Conservation (phyloP, 2,797 vertebrate species). For the Rhabdomys pumilio region DNA sequence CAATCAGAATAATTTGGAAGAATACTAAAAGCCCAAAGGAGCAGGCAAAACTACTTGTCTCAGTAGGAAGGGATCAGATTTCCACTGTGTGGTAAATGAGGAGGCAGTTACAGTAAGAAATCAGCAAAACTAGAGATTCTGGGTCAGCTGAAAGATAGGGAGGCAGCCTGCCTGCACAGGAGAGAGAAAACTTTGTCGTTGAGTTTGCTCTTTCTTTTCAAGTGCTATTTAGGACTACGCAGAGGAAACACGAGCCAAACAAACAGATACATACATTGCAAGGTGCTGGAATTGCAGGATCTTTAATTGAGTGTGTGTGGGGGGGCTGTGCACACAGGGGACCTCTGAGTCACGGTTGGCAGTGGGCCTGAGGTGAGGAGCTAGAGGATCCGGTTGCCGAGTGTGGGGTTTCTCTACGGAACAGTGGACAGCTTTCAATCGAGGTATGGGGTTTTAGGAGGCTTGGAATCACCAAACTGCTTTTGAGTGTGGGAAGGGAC, state of each 20-base stretch:
- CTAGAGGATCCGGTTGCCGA: not conserved
- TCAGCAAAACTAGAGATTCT: constrained; percentile 85
- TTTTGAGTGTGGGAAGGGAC: not conserved
- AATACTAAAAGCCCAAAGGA: constrained; percentile 88
- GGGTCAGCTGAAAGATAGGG: constrained; percentile 77
- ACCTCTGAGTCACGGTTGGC: not conserved
- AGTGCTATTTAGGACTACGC: constrained; percentile 61
- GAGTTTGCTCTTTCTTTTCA: constrained; percentile 71
- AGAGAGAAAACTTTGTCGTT: constrained; percentile 79
- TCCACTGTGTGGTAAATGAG: constrained; percentile 86
- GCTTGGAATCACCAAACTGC: constrained; percentile 7
- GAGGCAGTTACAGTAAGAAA: constrained; percentile 84
- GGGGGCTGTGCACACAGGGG: not conserved
- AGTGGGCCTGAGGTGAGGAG: not conserved
- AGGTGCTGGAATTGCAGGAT: not conserved
- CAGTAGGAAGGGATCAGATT: constrained; percentile 86
- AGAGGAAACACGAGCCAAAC: constrained; percentile 62
- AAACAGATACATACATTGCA: not conserved
- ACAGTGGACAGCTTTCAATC: not conserved
- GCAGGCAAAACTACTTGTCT: constrained; percentile 87
- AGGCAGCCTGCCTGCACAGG: constrained; percentile 47
- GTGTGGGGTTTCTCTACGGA: not conserved
- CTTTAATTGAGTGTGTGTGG: not conserved
- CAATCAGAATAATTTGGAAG: constrained; percentile 91
- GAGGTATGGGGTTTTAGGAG: not conserved